A percentile compares a stretch with the other conserved stretches of the same genome.
Evolutionary conservation across 1,140 invertebrate genomes (phyloP).

Genomic region (Polypedilum pembai): DNA sequence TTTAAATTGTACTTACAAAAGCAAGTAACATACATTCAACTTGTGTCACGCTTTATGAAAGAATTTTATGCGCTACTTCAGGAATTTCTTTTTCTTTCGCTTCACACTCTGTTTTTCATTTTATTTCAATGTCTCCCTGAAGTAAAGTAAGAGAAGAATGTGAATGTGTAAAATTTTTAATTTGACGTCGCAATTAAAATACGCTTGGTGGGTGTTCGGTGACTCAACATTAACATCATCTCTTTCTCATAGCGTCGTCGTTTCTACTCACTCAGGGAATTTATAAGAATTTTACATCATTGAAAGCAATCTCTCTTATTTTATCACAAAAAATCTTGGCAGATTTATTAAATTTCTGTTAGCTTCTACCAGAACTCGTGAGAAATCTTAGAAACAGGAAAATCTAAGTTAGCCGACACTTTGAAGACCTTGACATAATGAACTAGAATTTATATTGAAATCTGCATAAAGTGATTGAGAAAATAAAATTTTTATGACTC

Average conservation of each 20-base stretch:
- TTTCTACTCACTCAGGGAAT: constrained; percentile 11
- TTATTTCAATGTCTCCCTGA: constrained; percentile 4
- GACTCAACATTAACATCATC: constrained; percentile 3
- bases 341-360: neutral
- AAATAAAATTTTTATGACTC: constrained; percentile 8
- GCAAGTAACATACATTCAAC: neutral
- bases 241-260: neutral
- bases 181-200: constrained; percentile 12
- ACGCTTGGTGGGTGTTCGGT: constrained; percentile 9
- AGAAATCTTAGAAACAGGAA: neutral
- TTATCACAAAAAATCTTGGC: no score
- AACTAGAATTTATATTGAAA: neutral
- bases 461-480: neutral
- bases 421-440: constrained; percentile 20
- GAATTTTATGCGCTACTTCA: neutral
- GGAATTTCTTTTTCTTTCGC: neutral
- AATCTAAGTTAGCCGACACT: neutral
- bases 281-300: neutral
- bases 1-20: neutral
- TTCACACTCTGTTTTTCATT: neutral
- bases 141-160: neutral
- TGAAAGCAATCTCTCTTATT: neutral
- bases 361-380: neutral
- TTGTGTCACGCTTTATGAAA: neutral
- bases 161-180: constrained; percentile 19